These are phyloP conservation scores for Nixonia krombeini DNA, from an alignment of 1,140 invertebrate species.

Conservation along the genomic window DNA sequence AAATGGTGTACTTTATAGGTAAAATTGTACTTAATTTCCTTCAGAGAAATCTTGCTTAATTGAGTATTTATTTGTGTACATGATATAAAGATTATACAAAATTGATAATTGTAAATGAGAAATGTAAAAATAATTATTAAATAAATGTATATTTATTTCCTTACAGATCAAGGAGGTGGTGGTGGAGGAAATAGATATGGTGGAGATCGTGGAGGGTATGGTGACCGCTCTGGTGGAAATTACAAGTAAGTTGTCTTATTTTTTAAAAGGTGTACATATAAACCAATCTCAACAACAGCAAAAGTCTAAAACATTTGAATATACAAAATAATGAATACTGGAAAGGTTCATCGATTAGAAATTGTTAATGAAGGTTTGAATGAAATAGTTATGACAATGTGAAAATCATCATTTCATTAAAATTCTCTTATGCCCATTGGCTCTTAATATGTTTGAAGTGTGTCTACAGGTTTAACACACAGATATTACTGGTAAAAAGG, in stretches of 20 bases:
- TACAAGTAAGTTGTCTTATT: slow-evolving; percentile 66
- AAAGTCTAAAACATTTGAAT: slow-evolving; percentile 33
- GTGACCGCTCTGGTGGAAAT: slow-evolving; percentile 63
- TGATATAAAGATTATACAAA: too few species aligned
- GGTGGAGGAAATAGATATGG: slow-evolving; percentile 64
- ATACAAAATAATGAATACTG: slow-evolving; percentile 30
- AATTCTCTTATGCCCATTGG: slow-evolving; percentile 62
- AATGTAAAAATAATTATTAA: too few species aligned
- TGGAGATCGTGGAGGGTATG: slow-evolving; percentile 73
- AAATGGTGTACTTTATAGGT: too few species aligned
- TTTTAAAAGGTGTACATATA: slow-evolving; percentile 17
- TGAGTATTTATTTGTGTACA: too few species aligned
- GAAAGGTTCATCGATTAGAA: slow-evolving; percentile 21
- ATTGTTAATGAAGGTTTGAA: slow-evolving; percentile 49
- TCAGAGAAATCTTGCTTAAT: too few species aligned
- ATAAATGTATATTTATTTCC: too few species aligned
- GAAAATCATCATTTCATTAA: slow-evolving; percentile 53
- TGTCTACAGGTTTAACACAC: slow-evolving; percentile 73
- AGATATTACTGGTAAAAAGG: slow-evolving; percentile 68
- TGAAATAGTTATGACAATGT: slow-evolving; percentile 45
- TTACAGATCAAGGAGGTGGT: slow-evolving; percentile 57
- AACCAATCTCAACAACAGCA: slow-evolving; percentile 18
- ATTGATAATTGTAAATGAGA: too few species aligned
- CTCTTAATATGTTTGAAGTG: slow-evolving; percentile 72
- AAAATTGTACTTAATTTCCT: too few species aligned